phyloP scores from a whole-genome alignment of 2,888 invertebrate genomes.

The Phlogophora meticulosa region DNA sequence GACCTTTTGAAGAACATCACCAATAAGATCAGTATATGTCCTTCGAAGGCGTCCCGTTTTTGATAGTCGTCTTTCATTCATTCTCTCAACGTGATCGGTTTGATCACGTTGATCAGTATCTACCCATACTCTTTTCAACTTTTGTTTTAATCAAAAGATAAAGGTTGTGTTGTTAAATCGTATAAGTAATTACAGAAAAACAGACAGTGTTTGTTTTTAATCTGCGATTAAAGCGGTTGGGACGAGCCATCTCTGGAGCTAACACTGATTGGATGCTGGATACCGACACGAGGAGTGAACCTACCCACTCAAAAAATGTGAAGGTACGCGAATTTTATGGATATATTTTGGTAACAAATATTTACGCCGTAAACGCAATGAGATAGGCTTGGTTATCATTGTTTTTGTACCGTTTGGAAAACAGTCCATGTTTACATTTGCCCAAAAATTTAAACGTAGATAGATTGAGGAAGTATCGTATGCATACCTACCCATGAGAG shows the following conservation, averaged over 20 bases:
- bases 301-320: constrained; percentile 10
- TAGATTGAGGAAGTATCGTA: too few relatives aligned
- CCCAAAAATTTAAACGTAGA: constrained; percentile 8
- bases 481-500: too few relatives aligned
- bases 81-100: too few relatives aligned
- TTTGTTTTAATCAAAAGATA: constrained; percentile 36
- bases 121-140: too few relatives aligned
- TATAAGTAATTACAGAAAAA: constrained; percentile 18
- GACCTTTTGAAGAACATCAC: too few relatives aligned
- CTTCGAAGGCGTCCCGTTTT: too few relatives aligned
- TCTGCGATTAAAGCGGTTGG: constrained; percentile 60
- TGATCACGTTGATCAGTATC: too few relatives aligned
- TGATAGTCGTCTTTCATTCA: too few relatives aligned
- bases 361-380: not conserved
- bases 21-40: too few relatives aligned
- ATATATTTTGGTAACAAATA: constrained; percentile 14
- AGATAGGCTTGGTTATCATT: constrained; percentile 2
- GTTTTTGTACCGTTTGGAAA: not conserved
- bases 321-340: constrained; percentile 14
- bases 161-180: not conserved
- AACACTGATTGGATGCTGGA: constrained; percentile 55
- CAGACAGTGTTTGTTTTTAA: constrained; percentile 57
- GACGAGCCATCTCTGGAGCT: constrained; percentile 51
- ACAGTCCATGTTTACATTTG: constrained; percentile 11
- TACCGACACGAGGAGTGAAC: constrained; percentile 21